These are phyloP conservation scores for Papilio elwesi DNA, from an alignment of 2,888 invertebrate genomes.

Conservation along the genomic window DNA sequence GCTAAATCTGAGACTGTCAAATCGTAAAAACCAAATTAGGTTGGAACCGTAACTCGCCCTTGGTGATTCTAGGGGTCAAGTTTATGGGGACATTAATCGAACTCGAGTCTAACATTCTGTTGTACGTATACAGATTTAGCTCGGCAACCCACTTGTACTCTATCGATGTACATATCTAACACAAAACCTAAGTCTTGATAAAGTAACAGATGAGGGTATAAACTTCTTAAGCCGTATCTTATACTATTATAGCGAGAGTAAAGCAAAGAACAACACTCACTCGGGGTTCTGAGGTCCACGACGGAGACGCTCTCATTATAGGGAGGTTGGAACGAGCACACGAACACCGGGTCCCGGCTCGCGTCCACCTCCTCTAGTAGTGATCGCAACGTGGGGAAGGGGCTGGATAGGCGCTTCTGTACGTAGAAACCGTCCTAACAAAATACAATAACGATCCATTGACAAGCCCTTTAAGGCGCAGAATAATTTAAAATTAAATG, in stretches of 20 bases:
- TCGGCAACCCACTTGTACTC: no score
- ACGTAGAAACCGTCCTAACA: slow-evolving; percentile 77
- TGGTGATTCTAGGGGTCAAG: no score
- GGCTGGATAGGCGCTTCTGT: slow-evolving; percentile 59
- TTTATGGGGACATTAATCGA: no score
- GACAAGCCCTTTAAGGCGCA: background rate
- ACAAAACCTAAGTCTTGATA: no score
- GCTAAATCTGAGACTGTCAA: no score
- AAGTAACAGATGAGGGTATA: no score
- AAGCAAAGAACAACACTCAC: slow-evolving; percentile 50
- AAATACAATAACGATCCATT: background rate
- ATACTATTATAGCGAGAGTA: background rate
- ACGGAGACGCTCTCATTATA: slow-evolving; percentile 49
- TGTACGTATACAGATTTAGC: no score
- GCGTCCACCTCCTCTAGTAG: slow-evolving; percentile 51
- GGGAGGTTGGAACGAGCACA: slow-evolving; percentile 61
- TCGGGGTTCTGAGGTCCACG: slow-evolving; percentile 56
- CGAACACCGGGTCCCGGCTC: slow-evolving; percentile 56
- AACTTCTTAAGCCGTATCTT: no score
- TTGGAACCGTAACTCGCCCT: no score
- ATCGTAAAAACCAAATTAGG: no score
- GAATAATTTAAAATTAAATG: background rate
- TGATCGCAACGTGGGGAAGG: slow-evolving; percentile 60
- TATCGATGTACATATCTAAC: no score
- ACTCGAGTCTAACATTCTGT: no score